Evolutionary conservation across 2,888 invertebrate genomes (phyloP).

Genomic region (Trilocha varians): DNA sequence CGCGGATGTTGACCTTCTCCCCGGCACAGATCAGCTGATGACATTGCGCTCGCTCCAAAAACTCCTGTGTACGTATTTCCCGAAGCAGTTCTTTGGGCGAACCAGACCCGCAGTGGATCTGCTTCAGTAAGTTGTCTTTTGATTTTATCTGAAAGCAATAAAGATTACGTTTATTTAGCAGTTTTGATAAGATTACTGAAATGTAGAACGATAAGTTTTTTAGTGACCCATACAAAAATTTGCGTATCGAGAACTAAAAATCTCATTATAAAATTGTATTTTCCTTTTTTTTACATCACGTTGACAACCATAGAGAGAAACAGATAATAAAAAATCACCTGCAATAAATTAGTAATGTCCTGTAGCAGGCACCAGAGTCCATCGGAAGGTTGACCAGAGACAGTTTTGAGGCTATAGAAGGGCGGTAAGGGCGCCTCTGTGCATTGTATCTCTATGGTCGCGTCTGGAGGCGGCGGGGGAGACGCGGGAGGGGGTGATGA

Average conservation of each 20-base stretch:
- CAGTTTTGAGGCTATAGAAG: conserved; percentile 80
- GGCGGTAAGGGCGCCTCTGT: conserved; percentile 86
- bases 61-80: conserved; percentile 85
- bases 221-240: no score
- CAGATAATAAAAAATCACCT: conserved; percentile 57
- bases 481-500: conserved; percentile 71
- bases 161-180: background rate
- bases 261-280: no score
- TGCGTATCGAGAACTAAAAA: no score
- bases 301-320: no score
- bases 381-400: conserved; percentile 66
- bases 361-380: conserved; percentile 88
- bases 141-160: conserved; percentile 80
- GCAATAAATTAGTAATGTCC: conserved; percentile 82
- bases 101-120: conserved; percentile 77
- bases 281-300: no score
- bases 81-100: conserved; percentile 67
- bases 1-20: conserved; percentile 84
- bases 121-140: conserved; percentile 83
- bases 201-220: no score
- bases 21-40: conserved; percentile 85
- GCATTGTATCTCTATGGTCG: conserved; percentile 84
- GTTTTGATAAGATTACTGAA: background rate
- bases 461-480: conserved; percentile 63
- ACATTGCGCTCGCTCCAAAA: conserved; percentile 85